Evolutionary conservation across 2,797 vertebrate species (phyloP).

Genomic region (Adrianichthys oophorus): DNA sequence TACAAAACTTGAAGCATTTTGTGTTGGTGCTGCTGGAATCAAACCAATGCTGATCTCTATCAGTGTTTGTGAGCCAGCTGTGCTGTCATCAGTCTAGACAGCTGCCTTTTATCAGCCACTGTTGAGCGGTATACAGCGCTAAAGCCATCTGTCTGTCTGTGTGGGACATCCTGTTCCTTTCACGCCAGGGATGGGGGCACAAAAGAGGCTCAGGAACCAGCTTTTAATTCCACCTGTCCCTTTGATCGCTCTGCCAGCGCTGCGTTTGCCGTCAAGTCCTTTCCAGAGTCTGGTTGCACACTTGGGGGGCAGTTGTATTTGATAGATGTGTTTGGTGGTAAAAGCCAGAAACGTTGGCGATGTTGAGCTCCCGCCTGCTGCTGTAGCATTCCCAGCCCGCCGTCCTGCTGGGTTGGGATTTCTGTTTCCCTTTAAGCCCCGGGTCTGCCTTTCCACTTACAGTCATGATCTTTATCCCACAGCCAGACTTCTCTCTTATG

Average conservation of each 20-base stretch:
- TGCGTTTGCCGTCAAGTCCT: not conserved
- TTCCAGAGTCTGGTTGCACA: not conserved
- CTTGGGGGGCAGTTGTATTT: not conserved
- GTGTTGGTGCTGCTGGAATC: not conserved
- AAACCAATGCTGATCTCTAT: constrained; percentile 28
- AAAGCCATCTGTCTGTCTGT: constrained; percentile 33
- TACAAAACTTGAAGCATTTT: constrained; percentile 1
- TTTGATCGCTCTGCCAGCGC: constrained; percentile 2
- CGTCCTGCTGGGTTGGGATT: constrained; percentile 50
- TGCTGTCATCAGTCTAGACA: constrained; percentile 52
- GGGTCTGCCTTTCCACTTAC: constrained; percentile 37
- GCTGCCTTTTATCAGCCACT: constrained; percentile 40
- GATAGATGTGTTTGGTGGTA: constrained; percentile 1
- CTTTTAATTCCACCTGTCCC: constrained; percentile 22
- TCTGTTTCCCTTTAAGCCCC: constrained; percentile 37
- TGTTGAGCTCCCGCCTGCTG: constrained; percentile 16
- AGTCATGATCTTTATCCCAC: constrained; percentile 41
- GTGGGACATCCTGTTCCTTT: constrained; percentile 39
- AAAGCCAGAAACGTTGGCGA: constrained; percentile 18
- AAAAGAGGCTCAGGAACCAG: constrained; percentile 34
- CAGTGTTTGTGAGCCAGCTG: constrained; percentile 38
- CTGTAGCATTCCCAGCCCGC: constrained; percentile 39
- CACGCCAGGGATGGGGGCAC: constrained; percentile 10
- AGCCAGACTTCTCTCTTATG: constrained; percentile 20
- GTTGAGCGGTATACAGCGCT: constrained; percentile 29